Conservation (phyloP, 2,888 invertebrate species). For the Ethmia dodecea region DNA sequence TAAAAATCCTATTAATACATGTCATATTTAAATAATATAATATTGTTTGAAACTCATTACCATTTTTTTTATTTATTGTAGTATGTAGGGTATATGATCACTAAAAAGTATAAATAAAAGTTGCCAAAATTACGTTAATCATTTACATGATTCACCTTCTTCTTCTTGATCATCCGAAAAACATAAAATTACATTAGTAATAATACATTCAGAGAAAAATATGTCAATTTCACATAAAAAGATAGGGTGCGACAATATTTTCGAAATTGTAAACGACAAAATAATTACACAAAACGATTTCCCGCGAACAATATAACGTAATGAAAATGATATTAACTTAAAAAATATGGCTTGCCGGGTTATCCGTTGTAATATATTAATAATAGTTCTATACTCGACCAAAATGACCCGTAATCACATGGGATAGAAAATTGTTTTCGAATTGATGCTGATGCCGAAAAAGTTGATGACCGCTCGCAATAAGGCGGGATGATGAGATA, state of each 20-base stretch:
- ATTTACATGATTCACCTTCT: too few species aligned
- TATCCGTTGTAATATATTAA: conserved; percentile 62
- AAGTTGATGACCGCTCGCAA: conserved; percentile 60
- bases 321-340: conserved; percentile 30
- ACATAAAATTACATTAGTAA: background rate
- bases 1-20: too few species aligned
- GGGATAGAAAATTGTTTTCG: conserved; percentile 73
- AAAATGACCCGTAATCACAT: conserved; percentile 71
- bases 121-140: too few species aligned
- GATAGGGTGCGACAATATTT: conserved; percentile 1
- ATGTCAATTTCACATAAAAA: too few species aligned
- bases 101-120: too few species aligned
- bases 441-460: conserved; percentile 52
- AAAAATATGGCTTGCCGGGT: conserved; percentile 38
- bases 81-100: too few species aligned
- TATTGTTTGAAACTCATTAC: too few species aligned
- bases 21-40: too few species aligned
- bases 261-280: conserved; percentile 20
- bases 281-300: conserved; percentile 21
- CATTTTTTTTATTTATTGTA: too few species aligned
- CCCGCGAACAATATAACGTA: conserved; percentile 22
- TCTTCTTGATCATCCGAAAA: too few species aligned
- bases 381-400: conserved; percentile 64
- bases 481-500: conserved; percentile 51
- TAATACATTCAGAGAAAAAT: background rate